These are phyloP conservation scores for Beris chalybata DNA, from an alignment of 2,888 invertebrate genomes.

Conservation along the genomic window DNA sequence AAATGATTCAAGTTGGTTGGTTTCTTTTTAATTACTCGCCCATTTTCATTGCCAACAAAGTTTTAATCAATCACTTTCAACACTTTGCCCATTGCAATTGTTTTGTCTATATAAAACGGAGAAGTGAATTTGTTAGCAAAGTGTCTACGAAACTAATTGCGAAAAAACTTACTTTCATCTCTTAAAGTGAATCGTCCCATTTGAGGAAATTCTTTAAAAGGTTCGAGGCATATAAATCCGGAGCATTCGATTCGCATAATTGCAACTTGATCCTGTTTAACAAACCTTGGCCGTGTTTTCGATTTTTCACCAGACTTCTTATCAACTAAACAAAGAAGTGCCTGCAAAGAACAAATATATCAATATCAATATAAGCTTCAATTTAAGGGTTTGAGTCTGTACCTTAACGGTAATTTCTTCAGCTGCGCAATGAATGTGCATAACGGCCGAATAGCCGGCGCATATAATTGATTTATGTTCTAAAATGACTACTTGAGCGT, in stretches of 20 bases:
- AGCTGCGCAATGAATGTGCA: constrained; percentile 98
- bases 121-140: not conserved
- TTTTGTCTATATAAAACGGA: constrained; percentile 72
- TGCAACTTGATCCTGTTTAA: constrained; percentile 99
- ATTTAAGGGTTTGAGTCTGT: constrained; percentile 12
- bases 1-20: no score
- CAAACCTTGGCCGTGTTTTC: constrained; percentile 95
- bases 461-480: constrained; percentile 99
- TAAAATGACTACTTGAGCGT: constrained; percentile 97
- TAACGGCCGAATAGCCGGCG: constrained; percentile 97
- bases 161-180: constrained; percentile 84
- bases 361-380: no score
- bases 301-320: constrained; percentile 96
- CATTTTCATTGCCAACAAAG: no score
- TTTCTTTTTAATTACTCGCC: no score
- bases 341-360: no score
- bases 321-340: constrained; percentile 96
- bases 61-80: constrained; percentile 92
- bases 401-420: constrained; percentile 98
- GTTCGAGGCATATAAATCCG: constrained; percentile 97
- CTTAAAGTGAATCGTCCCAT: constrained; percentile 99
- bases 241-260: constrained; percentile 99
- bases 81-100: constrained; percentile 99
- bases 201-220: constrained; percentile 97
- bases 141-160: not conserved